Base-by-base conservation (phyloP, 2,888 invertebrate genomes). In the Cotesia congregata region DNA sequence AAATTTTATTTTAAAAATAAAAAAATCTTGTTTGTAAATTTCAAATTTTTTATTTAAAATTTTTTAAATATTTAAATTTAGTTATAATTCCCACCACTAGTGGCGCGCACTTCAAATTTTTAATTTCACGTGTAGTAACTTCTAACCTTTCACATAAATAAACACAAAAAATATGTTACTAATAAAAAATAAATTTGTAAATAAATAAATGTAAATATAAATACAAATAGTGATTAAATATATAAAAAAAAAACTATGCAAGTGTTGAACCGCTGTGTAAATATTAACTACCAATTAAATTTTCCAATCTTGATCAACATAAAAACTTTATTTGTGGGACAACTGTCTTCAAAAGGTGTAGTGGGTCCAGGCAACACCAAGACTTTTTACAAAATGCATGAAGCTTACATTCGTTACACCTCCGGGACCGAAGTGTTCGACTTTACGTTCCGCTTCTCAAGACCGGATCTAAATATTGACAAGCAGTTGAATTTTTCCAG, bases 401-500 rank as follows among this genome's bases (percentile, higher is more conserved):
- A 91, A 80, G 93, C 92, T 0, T 92, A 93, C 83, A 87, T 94
- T 67, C 90, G 93, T 5, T 90, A 91, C 81, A 82, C 89, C 0
- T 85, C 89, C 5, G 91, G 91, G 0, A 90, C 89, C 0, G 90
- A 91, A 59, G 90, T 90, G 9, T 91, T 93, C 81, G 90, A 92
- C 79, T 90, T 94, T 39, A 91, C 91, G 3, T 93, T 94, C 82
- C 90, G 91, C 30, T 92, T 91, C 81, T 85, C 85, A 0, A 90
- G 92, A 83, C 80, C 89, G 3, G 85, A 87, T 0, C 82, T 91
- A 5, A 90, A 90, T 3, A 85, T 94, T 3, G 91, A 93, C 77
- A 91, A 94, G 77, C 92, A 93, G 80, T 96, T 95, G 83, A 95
- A 95, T 90, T 93, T 96, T 81, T 91, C 91, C 76, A 91, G 96